phyloP scores from a whole-genome alignment of 2,113 vertebrate genomes.

The Carassius carassius region DNA sequence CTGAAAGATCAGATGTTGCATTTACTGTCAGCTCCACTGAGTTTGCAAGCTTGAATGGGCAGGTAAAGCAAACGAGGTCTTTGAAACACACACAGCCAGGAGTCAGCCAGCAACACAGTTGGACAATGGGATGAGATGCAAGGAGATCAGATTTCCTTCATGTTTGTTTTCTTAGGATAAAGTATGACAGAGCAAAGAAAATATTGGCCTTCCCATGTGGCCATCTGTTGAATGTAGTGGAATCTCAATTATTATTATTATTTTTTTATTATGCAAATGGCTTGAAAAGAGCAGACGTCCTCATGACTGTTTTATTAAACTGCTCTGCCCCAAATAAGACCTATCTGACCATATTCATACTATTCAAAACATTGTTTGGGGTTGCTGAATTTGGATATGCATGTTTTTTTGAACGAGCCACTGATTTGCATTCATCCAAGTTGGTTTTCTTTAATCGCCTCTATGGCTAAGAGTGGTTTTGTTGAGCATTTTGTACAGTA shows the following conservation, averaged over 20 bases:
- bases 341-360: constrained; percentile 29
- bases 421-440: constrained; percentile 20
- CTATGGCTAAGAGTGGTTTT: neutral
- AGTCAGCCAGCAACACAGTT: constrained; percentile 53
- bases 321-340: constrained; percentile 26
- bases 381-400: constrained; percentile 19
- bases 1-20: neutral
- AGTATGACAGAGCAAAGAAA: constrained; percentile 76
- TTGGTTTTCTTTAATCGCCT: constrained; percentile 4
- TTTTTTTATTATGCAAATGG: constrained; percentile 51
- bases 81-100: constrained; percentile 52
- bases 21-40: constrained; percentile 35
- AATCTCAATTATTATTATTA: constrained; percentile 55
- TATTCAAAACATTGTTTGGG: constrained; percentile 30
- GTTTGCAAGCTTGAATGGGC: constrained; percentile 49
- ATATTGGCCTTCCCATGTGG: constrained; percentile 68
- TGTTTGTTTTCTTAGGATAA: constrained; percentile 79
- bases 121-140: constrained; percentile 72
- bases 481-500: neutral
- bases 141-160: constrained; percentile 77
- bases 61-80: constrained; percentile 59
- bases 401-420: constrained; percentile 6
- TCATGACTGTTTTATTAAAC: constrained; percentile 43
- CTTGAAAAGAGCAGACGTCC: constrained; percentile 39
- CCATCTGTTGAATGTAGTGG: constrained; percentile 68